Conservation (phyloP, 2,113 vertebrate species). For the Ceyx melanurus region DNA sequence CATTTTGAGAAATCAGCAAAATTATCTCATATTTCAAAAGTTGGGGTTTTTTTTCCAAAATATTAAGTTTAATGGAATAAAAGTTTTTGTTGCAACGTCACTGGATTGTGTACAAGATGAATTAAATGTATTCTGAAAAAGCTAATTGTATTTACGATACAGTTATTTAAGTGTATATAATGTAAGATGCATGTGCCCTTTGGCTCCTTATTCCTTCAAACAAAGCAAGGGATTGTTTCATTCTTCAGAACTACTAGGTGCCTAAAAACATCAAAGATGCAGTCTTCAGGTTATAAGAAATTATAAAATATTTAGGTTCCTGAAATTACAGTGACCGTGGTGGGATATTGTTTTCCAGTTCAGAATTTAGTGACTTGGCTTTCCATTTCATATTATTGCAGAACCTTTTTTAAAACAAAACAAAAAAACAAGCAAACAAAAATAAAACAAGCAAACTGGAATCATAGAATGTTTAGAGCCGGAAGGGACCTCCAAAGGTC, state of each 20-base stretch:
- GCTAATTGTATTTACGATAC: background rate
- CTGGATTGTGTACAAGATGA: background rate
- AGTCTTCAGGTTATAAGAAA: background rate
- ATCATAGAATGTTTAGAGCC: too few relatives aligned
- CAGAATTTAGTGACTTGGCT: background rate
- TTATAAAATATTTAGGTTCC: background rate
- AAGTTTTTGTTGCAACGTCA: background rate
- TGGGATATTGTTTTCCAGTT: background rate
- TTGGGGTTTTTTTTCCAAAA: background rate
- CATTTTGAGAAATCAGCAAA: background rate
- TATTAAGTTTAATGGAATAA: background rate
- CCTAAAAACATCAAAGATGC: background rate
- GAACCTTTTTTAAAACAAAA: background rate
- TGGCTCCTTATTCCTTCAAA: background rate
- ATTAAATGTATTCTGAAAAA: background rate
- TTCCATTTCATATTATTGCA: background rate
- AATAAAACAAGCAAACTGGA: too few relatives aligned
- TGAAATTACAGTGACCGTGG: background rate
- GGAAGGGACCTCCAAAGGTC: too few relatives aligned
- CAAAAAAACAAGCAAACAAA: too few relatives aligned
- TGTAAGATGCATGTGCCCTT: background rate
- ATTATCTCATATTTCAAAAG: background rate
- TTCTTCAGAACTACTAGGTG: background rate
- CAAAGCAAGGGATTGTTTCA: background rate
- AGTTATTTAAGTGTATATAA: background rate